Evolutionary conservation across 2,797 vertebrate genomes (phyloP).

Genomic region (Mus caroli): DNA sequence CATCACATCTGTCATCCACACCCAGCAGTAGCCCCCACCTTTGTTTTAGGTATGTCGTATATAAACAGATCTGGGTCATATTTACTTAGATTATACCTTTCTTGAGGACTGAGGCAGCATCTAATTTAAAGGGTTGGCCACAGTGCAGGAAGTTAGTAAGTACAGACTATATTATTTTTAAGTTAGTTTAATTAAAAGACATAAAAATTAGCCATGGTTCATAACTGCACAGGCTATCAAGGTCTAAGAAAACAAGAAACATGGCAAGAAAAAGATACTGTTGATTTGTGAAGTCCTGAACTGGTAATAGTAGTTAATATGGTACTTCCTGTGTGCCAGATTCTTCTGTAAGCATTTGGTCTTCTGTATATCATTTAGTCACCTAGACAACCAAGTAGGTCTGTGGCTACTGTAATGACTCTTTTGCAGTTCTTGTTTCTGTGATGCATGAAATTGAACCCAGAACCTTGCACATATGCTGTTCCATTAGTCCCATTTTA

Average conservation of each 20-base stretch:
- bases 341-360: slow-evolving; percentile 22
- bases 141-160: slow-evolving; percentile 32
- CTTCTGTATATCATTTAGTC: slow-evolving; percentile 9
- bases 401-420: background rate
- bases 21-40: slow-evolving; percentile 19
- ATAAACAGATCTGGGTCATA: slow-evolving; percentile 38
- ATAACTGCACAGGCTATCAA: background rate
- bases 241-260: slow-evolving; percentile 23
- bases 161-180: slow-evolving; percentile 55
- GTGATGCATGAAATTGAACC: background rate
- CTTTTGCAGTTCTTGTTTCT: background rate
- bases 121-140: slow-evolving; percentile 50
- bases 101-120: slow-evolving; percentile 29
- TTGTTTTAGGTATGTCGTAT: slow-evolving; percentile 52
- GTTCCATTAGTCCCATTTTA: slow-evolving; percentile 50
- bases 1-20: slow-evolving; percentile 24
- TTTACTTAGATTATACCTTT: slow-evolving; percentile 39
- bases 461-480: background rate
- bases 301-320: slow-evolving; percentile 11
- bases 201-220: slow-evolving; percentile 34
- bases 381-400: background rate
- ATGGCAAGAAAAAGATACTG: background rate
- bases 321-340: background rate
- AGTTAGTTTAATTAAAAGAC: slow-evolving; percentile 57
- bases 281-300: slow-evolving; percentile 33